phyloP scores from a whole-genome alignment of 2,113 vertebrate species.

The Mionectes macconnelli region DNA sequence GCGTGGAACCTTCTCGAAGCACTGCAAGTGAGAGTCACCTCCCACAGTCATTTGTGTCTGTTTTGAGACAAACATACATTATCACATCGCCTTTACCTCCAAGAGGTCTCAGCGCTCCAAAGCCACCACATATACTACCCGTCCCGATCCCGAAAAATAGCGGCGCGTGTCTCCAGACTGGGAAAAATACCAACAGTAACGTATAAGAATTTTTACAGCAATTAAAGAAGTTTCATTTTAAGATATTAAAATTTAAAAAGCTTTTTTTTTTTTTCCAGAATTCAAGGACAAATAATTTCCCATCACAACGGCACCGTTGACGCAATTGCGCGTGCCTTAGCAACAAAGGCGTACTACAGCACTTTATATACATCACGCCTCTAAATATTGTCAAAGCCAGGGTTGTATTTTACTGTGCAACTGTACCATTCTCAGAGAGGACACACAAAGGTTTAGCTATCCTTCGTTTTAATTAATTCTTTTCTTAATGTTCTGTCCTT shows the following conservation, averaged over 20 bases:
- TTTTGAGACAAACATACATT: not conserved
- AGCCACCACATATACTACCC: not conserved
- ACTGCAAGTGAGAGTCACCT: not conserved
- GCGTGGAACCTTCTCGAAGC: conserved; percentile 39
- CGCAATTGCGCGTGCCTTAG: conserved; percentile 17
- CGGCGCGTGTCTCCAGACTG: accelerated
- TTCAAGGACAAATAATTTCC: conserved; percentile 32
- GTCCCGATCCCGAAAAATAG: accelerated
- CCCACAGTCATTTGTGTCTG: not conserved
- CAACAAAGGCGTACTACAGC: conserved; percentile 52
- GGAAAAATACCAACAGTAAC: not conserved
- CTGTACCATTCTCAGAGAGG: not conserved
- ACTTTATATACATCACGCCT: conserved; percentile 34
- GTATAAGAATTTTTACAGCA: not conserved
- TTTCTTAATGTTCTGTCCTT: not conserved
- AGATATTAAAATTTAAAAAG: not conserved
- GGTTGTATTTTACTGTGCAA: not conserved
- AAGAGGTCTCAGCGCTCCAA: not conserved
- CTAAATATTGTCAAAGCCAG: conserved; percentile 30
- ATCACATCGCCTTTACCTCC: not conserved
- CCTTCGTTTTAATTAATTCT: not conserved
- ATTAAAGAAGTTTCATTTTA: not conserved
- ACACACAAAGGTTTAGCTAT: conserved; percentile 9
- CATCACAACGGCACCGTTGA: conserved; percentile 13
- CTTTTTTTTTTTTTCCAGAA: not conserved